Evolutionary conservation across 2,113 vertebrate species (phyloP).

Genomic region (Scophthalmus maximus): DNA sequence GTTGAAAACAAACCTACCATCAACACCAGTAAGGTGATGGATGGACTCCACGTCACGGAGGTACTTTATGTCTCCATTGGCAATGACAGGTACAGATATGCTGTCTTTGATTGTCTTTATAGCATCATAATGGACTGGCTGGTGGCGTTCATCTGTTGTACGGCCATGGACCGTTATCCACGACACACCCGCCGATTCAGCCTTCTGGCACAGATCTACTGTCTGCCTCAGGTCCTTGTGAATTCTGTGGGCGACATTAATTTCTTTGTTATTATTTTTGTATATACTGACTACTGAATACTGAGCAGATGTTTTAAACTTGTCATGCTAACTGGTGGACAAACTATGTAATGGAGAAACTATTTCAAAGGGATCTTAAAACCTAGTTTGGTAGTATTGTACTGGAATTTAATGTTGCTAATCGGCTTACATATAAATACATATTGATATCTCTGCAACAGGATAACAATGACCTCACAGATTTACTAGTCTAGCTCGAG

Average conservation of each 20-base stretch:
- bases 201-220: slow-evolving; percentile 95
- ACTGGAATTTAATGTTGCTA: background rate
- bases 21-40: slow-evolving; percentile 87
- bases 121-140: slow-evolving; percentile 93
- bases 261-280: background rate
- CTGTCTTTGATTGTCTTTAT: slow-evolving; percentile 95
- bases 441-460: background rate
- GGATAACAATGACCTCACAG: background rate
- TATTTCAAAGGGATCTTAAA: background rate
- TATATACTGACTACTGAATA: too few species aligned
- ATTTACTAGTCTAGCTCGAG: background rate
- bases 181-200: slow-evolving; percentile 91
- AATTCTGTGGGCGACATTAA: slow-evolving; percentile 81
- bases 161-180: slow-evolving; percentile 98
- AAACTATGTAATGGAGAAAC: background rate
- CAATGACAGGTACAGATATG: slow-evolving; percentile 90
- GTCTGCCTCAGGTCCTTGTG: slow-evolving; percentile 91
- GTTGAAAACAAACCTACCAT: slow-evolving; percentile 84
- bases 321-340: background rate
- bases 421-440: background rate
- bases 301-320: too few species aligned
- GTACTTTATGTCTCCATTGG: slow-evolving; percentile 94
- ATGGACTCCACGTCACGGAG: slow-evolving; percentile 89
- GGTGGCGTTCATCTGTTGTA: slow-evolving; percentile 92
- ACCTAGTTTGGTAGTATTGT: background rate